phyloP scores from a whole-genome alignment of 2,888 invertebrate genomes.

The Platycnemis pennipes region DNA sequence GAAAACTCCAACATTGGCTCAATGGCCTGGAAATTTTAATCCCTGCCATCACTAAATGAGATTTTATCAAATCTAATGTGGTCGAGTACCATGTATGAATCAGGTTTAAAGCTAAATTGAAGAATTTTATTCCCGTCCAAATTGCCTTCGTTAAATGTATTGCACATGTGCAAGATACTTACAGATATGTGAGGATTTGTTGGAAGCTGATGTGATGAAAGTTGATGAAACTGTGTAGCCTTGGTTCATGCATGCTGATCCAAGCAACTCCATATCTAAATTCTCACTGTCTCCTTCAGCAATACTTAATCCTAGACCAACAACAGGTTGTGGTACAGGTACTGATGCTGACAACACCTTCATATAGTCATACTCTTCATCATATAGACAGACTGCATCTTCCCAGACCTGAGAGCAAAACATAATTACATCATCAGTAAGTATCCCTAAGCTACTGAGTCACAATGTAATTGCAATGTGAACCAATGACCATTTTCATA shows the following conservation, averaged over 20 bases:
- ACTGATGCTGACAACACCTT: background rate
- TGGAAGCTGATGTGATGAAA: constrained; percentile 49
- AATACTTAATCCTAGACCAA: constrained; percentile 13
- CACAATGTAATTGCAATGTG: too few species aligned
- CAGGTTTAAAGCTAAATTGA: too few species aligned
- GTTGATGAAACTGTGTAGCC: constrained; percentile 41
- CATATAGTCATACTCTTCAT: constrained; percentile 1
- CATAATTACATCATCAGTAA: background rate
- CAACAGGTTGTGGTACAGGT: constrained; percentile 53
- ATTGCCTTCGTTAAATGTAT: too few species aligned
- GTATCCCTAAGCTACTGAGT: too few species aligned
- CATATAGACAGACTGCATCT: constrained; percentile 23
- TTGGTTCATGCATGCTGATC: constrained; percentile 2
- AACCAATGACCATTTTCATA: too few species aligned
- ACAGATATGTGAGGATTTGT: constrained; percentile 44
- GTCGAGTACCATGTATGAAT: too few species aligned
- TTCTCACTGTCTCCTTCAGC: constrained; percentile 34
- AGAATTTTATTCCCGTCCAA: too few species aligned
- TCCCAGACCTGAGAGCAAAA: constrained; percentile 35
- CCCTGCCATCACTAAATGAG: too few species aligned
- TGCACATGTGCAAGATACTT: background rate
- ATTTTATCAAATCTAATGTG: too few species aligned
- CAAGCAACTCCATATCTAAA: constrained; percentile 42
- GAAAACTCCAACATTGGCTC: too few species aligned
- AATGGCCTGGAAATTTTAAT: too few species aligned